phyloP scores from a whole-genome alignment of 2,797 vertebrate genomes.

The Myotis planiceps region DNA sequence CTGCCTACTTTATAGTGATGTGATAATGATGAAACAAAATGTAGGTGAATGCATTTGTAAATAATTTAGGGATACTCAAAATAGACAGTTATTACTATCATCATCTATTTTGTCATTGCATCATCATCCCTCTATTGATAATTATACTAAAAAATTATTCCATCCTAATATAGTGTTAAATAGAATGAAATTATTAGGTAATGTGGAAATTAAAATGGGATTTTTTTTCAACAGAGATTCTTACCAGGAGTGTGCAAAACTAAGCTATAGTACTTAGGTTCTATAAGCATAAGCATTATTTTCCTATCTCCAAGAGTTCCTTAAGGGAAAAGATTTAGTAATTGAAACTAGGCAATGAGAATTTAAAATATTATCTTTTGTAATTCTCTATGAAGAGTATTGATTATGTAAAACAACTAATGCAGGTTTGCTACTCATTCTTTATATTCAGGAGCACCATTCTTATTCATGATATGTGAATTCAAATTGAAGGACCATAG shows the following conservation, averaged over 20 bases:
- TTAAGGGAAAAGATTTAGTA: not conserved
- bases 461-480: not conserved
- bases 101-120: not conserved
- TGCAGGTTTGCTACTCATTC: not conserved
- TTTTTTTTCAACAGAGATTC: not conserved
- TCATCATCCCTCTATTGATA: not conserved
- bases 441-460: not conserved
- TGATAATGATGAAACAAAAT: not conserved
- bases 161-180: not conserved
- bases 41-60: not conserved
- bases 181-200: slow-evolving; percentile 7
- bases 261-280: not conserved
- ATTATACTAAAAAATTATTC: not conserved
- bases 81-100: not conserved
- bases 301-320: not conserved
- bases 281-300: not conserved
- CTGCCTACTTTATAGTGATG: not conserved
- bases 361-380: slow-evolving; percentile 34
- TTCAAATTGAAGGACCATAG: not conserved
- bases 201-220: not conserved
- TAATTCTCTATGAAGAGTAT: not conserved
- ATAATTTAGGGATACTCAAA: not conserved
- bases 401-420: not conserved
- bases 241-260: not conserved
- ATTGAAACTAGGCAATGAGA: not conserved